Evolutionary conservation across 2,888 invertebrate species (phyloP), one percentile per base, ranked within the genome.

Genomic region (Melanargia galathea): DNA sequence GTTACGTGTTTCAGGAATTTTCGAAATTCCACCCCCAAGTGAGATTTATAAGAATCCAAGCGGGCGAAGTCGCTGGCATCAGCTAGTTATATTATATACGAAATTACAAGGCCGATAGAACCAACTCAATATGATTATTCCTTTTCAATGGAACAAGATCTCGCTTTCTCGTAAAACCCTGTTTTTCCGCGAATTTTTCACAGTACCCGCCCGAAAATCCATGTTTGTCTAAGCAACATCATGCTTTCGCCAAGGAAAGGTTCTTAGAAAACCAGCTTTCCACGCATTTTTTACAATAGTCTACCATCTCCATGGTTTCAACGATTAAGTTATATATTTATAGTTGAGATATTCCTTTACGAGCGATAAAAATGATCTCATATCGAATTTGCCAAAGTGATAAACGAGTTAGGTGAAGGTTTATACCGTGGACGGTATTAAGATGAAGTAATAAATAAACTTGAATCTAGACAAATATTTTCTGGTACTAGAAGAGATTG

Each of bases 221-320:
- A n/a, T n/a, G n/a, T n/a, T n/a, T n/a, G n/a, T n/a, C n/a, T n/a
- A n/a, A n/a, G n/a, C n/a, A n/a, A n/a, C n/a, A n/a, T n/a, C n/a
- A n/a, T n/a, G n/a, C n/a, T n/a, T n/a, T n/a, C n/a, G n/a, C n/a
- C n/a, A n/a, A n/a, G n/a, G n/a, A n/a, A n/a, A n/a, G n/a, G n/a
- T n/a, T n/a, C n/a, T n/a, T n/a, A n/a, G n/a, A n/a, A n/a, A n/a
- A n/a, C n/a, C n/a, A n/a, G n/a, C n/a, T n/a, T n/a, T n/a, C n/a
- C n/a, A n/a, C n/a, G n/a, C n/a, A n/a, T n/a, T n/a, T n/a, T n/a
- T n/a, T n/a, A n/a, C n/a, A n/a, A n/a, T n/a, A n/a, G n/a, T n/a
- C n/a, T n/a, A n/a, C n/a, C n/a, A 43, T 43, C 43, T 13, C 43
- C 43, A 43, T 43, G 43, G 43, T 43, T 18, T 43, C n/a, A 43